Base-by-base conservation (phyloP, 2,888 invertebrate species). In the Homarus gammarus region DNA sequence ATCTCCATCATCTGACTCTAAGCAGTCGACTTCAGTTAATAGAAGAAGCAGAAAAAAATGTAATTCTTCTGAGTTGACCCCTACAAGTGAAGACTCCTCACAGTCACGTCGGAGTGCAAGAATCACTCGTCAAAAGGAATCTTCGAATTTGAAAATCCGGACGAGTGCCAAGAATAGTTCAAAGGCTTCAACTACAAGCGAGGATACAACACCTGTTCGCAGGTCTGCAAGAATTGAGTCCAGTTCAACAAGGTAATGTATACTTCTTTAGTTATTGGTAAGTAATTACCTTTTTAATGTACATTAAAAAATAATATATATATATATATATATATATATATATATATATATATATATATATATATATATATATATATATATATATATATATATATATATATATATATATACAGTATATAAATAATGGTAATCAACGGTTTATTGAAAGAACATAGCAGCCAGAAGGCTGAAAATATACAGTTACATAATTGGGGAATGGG, bases 211-310 rank as follows among this genome's bases (percentile, higher is more conserved):
- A 36, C 81, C 81, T 36, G 64, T 81, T 40, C 81, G 81, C 36
- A 81, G 81, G 31, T 81, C 81, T 12, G n/a, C 64, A 40, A 81
- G 81, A 81, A n/a, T 36, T 40, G 38, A 40, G 40, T 31, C 38
- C 15, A 68, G 68, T 61, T 68, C 81, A 27, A 18, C n/a, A 2
- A 81, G 81, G 81, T 81, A 68, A 68, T 10, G 27, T 15, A 12
- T 27, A 18, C 15, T 36, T 36, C 8, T 73, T 68, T 15, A 49
- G 44, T 10, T 49, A 49, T 49, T 12, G 12, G 10, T 49, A 10
- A 10, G 44, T 49, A 6, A 49, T 49, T 6, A 49, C 44, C 12
- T 0, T 49, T 10, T 10, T 49, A 12, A 49, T 49, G 6, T 49
- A 10, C 12, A 12, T 12, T 49, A 49, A 12, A 12, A 10, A 49